Evolutionary conservation across 2,888 invertebrate genomes (phyloP), one percentile per base, ranked within the genome.

Genomic region (Lepidocyrtinus sp.): DNA sequence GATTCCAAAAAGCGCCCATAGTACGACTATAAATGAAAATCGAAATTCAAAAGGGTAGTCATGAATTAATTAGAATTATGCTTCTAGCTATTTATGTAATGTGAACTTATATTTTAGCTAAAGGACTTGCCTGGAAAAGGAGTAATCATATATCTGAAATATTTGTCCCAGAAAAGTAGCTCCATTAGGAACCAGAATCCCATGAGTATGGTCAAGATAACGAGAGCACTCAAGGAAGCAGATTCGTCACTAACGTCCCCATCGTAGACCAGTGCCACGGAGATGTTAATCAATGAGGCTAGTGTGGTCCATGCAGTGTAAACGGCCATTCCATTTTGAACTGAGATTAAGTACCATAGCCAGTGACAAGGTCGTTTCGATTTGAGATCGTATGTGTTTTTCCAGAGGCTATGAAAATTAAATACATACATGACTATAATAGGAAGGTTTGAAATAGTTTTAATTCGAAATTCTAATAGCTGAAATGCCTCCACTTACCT

Each of bases 261-360:
- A 55, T 73, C 78, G 25, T 79, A 70, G 2, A 70, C 59, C 25
- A 79, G 19, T 0, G 79, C 79, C 12, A 79, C 25, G 1, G 74
- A 26, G 9, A 75, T 50, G 36, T 79, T 79, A 1, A 74, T 21
- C 19, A 79, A 22, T 3, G 74, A 68, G 2, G 79, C 79, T 25
- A 79, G 19, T 0, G 79, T 79, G 3, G 74, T 79, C 79, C 79
- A 79, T n/a, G 74, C n/a, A 5, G 79, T 63, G 36, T 79, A 79
- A 9, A 70, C 21, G 0, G 26, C 79, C 0, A 79, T 26, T 27
- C 68, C 67, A 36, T 79, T 79, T 9, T 65, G 79, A 22, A 79
- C 7, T 19, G 75, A 21, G 55, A 79, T 46, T 22, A 74, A 21
- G 24, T 79, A 64, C 2, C 63, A 67, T 9, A 63, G n/a, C 24